Evolutionary conservation across 1,140 invertebrate species (phyloP).

Genomic region (Drosophila sucinea): DNA sequence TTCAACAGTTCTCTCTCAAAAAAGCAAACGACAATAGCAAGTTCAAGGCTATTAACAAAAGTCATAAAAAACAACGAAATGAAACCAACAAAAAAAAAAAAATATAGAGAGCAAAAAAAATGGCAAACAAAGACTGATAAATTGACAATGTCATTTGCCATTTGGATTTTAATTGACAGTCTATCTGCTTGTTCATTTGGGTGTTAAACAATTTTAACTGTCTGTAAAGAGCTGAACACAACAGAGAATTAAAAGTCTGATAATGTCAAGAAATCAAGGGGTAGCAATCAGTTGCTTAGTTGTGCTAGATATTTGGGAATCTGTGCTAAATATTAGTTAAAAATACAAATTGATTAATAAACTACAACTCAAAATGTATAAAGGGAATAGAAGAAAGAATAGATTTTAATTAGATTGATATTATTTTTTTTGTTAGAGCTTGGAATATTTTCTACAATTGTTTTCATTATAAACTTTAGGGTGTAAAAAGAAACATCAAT

Average conservation of each 20-base stretch:
- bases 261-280: not conserved
- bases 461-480: too few species aligned
- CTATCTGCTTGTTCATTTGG: constrained; percentile 20
- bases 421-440: too few species aligned
- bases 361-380: too few species aligned
- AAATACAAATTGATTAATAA: too few species aligned
- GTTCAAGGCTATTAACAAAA: constrained; percentile 13
- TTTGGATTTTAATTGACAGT: constrained; percentile 21
- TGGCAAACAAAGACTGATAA: constrained; percentile 1
- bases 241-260: constrained; percentile 3
- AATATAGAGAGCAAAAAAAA: not conserved
- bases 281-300: not conserved
- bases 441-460: too few species aligned
- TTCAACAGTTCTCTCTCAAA: constrained; percentile 19
- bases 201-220: constrained; percentile 14
- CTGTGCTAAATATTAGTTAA: too few species aligned
- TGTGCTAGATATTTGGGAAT: not conserved
- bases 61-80: constrained; percentile 10
- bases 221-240: constrained; percentile 6
- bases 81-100: not conserved
- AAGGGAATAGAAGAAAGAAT: too few species aligned
- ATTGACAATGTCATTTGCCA: constrained; percentile 14
- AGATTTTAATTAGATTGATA: too few species aligned
- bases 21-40: constrained; percentile 2
- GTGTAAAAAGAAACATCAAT: too few species aligned